A percentile compares a stretch with the other conserved stretches of the same genome.
These are phyloP conservation scores for Hippasteria phrygiana DNA, from an alignment of 53 echinoderm and acorn worm genomes.

Conservation along the genomic window DNA sequence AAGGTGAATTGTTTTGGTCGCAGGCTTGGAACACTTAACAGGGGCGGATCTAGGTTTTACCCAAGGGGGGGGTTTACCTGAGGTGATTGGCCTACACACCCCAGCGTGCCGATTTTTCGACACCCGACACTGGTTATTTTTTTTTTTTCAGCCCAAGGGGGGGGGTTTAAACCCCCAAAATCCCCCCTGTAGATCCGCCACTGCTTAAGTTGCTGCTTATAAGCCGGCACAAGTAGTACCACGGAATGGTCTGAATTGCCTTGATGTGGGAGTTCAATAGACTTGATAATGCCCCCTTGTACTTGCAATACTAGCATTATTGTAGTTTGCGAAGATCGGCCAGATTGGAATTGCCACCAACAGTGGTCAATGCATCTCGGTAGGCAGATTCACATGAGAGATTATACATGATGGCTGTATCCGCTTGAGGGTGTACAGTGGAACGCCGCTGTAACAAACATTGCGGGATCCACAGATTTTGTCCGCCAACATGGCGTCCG, in stretches of 20 bases:
- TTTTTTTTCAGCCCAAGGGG: too few species aligned
- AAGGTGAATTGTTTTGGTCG: conserved; percentile 2
- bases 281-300: conserved; percentile 32
- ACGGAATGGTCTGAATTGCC: conserved; percentile 41
- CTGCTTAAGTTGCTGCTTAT: conserved; percentile 47
- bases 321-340: conserved; percentile 26
- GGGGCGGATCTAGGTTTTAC: too few species aligned
- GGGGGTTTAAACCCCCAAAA: too few species aligned
- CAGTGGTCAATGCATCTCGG: conserved; percentile 46
- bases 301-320: conserved; percentile 10
- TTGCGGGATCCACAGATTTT: too few species aligned
- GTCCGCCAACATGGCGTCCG: too few species aligned
- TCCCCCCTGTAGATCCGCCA: too few species aligned
- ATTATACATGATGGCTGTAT: conserved; percentile 44
- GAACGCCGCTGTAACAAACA: too few species aligned
- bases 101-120: too few species aligned
- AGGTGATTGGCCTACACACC: too few species aligned
- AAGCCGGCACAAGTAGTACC: conserved; percentile 25
- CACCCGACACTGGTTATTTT: too few species aligned
- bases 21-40: conserved; percentile 29
- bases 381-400: conserved; percentile 49
- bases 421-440: too few species aligned
- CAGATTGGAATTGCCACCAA: conserved; percentile 21
- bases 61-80: too few species aligned
- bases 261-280: conserved; percentile 35